Conservation (phyloP, 2,113 vertebrate genomes). For the Quiscalus mexicanus region DNA sequence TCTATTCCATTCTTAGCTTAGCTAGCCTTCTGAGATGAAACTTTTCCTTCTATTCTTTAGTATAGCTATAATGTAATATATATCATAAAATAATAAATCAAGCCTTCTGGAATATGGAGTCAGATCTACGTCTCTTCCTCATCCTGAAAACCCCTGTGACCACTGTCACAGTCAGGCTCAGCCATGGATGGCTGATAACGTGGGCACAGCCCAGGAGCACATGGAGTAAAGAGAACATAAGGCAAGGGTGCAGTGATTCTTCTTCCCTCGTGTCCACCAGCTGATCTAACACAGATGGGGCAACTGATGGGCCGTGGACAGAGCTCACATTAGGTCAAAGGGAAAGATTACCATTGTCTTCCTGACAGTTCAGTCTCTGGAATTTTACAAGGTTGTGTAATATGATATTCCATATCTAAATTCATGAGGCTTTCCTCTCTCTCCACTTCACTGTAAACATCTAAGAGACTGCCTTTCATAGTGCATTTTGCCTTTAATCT, state of each 20-base stretch:
- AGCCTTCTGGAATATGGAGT: no score
- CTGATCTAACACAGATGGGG: background rate
- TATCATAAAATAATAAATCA: no score
- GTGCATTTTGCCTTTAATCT: background rate
- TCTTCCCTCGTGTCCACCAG: background rate
- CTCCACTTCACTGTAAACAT: background rate
- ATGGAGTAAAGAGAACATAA: background rate
- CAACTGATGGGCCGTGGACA: rapidly evolving
- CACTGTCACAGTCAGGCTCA: background rate
- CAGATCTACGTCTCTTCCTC: no score
- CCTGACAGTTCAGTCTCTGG: background rate
- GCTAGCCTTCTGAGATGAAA: no score
- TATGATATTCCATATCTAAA: background rate
- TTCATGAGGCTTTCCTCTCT: background rate
- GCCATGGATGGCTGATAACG: rapidly evolving
- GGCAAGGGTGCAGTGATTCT: background rate
- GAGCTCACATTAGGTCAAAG: rapidly evolving
- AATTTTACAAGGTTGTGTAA: background rate
- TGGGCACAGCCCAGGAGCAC: background rate
- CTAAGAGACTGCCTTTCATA: background rate
- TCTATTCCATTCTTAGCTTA: no score
- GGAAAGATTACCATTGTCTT: background rate
- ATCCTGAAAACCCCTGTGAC: no score
- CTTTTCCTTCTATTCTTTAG: no score
- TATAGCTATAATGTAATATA: no score